phyloP scores from a whole-genome alignment of 2,113 vertebrate species.

The Etia nguti region DNA sequence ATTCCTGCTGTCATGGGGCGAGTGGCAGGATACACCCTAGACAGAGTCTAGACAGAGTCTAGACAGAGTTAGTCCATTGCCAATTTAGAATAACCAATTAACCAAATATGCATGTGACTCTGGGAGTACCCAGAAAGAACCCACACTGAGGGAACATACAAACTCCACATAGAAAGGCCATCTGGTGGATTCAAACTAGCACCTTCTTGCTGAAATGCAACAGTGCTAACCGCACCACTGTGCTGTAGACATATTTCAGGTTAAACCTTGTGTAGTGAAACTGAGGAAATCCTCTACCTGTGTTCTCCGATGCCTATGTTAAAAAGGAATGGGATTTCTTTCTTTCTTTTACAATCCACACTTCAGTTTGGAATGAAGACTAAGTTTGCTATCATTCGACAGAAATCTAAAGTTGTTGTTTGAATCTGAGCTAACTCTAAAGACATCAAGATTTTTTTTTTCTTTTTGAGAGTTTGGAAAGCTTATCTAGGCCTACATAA shows the following conservation, averaged over 20 bases:
- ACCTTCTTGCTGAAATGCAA: neutral
- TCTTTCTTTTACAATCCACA: accelerated
- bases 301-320: neutral
- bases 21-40: neutral
- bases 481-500: neutral
- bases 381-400: neutral
- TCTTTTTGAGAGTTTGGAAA: neutral
- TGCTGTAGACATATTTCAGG: neutral
- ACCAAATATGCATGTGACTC: neutral
- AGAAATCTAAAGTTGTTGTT: neutral
- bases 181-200: neutral
- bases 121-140: neutral
- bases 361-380: neutral
- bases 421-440: neutral
- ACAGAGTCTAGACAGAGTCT: neutral
- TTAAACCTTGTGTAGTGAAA: neutral
- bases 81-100: neutral
- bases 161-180: neutral
- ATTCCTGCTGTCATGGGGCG: neutral
- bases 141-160: neutral
- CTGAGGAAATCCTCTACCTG: neutral
- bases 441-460: neutral
- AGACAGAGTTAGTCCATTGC: neutral
- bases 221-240: neutral
- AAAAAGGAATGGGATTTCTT: neutral